Evolutionary conservation across 2,888 invertebrate genomes (phyloP).

Genomic region (Anticlea derivata): DNA sequence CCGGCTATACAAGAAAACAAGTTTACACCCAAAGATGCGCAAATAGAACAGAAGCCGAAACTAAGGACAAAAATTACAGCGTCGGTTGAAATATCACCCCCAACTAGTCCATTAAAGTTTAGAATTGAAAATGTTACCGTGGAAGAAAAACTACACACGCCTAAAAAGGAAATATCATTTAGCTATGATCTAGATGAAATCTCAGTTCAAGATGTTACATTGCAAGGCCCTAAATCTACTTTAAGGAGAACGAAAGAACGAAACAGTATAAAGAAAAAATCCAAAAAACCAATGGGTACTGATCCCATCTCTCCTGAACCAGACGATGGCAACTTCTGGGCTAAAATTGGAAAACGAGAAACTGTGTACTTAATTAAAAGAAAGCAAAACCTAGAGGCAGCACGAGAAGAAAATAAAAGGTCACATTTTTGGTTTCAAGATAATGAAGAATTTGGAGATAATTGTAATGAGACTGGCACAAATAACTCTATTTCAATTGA

Average conservation of each 20-base stretch:
- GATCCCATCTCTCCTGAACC: conserved; percentile 63
- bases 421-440: conserved; percentile 70
- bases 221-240: conserved; percentile 31
- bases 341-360: conserved; percentile 86
- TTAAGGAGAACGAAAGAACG: conserved; percentile 40
- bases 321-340: conserved; percentile 85
- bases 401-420: conserved; percentile 62
- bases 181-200: conserved; percentile 59
- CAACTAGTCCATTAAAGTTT: conserved; percentile 77
- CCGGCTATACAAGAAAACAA: conserved; percentile 77
- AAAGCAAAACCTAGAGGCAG: conserved; percentile 76
- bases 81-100: conserved; percentile 77
- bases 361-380: conserved; percentile 85
- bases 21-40: conserved; percentile 49
- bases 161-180: conserved; percentile 68
- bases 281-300: conserved; percentile 34
- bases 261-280: conserved; percentile 48
- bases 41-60: conserved; percentile 55
- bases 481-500: background rate
- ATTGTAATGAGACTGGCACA: background rate
- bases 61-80: conserved; percentile 82
- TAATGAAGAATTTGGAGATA: conserved; percentile 39
- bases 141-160: conserved; percentile 75
- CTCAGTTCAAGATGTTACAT: conserved; percentile 31
- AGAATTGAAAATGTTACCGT: conserved; percentile 83